Evolutionary conservation across 1,140 invertebrate species (phyloP).

Genomic region (Druon quercuslanigerum): DNA sequence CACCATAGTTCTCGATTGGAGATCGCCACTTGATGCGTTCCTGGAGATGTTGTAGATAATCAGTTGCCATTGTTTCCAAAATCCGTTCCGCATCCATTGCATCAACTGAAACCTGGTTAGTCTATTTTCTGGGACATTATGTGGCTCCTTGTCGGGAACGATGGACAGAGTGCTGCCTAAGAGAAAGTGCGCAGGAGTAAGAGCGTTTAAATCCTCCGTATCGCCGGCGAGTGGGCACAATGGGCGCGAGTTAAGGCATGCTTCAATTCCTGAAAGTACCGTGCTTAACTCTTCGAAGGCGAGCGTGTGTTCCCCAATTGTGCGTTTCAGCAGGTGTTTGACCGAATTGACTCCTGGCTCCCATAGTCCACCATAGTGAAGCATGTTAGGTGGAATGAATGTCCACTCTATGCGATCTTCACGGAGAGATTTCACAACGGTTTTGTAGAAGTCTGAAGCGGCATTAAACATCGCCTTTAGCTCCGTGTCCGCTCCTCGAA

Average conservation of each 20-base stretch:
- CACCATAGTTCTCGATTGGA: conserved; percentile 31
- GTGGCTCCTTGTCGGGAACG: conserved; percentile 30
- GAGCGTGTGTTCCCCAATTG: conserved; percentile 34
- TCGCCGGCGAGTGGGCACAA: conserved; percentile 48
- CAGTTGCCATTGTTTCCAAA: conserved; percentile 55
- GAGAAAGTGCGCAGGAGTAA: conserved; percentile 50
- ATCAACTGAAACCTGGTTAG: too few species aligned
- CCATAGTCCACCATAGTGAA: conserved; percentile 42
- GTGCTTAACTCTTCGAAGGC: conserved; percentile 49
- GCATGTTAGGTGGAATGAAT: conserved; percentile 38
- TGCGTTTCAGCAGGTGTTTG: conserved; percentile 32
- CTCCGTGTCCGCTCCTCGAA: conserved; percentile 25
- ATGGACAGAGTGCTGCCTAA: conserved; percentile 37
- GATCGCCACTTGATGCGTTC: conserved; percentile 48
- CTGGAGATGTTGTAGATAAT: conserved; percentile 55
- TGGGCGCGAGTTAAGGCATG: too few species aligned
- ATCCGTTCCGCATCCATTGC: conserved; percentile 44
- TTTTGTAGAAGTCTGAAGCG: neutral
- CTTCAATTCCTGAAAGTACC: conserved; percentile 34
- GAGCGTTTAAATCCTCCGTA: conserved; percentile 34
- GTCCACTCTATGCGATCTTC: conserved; percentile 2
- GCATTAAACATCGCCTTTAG: conserved; percentile 29
- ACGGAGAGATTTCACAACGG: neutral
- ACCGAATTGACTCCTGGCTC: conserved; percentile 38
- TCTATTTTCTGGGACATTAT: too few species aligned